Percentiles rank a stretch among this genome's conserved stretches.
phyloP scores from a whole-genome alignment of 2,888 invertebrate genomes.

The Lydus trimaculatus region DNA sequence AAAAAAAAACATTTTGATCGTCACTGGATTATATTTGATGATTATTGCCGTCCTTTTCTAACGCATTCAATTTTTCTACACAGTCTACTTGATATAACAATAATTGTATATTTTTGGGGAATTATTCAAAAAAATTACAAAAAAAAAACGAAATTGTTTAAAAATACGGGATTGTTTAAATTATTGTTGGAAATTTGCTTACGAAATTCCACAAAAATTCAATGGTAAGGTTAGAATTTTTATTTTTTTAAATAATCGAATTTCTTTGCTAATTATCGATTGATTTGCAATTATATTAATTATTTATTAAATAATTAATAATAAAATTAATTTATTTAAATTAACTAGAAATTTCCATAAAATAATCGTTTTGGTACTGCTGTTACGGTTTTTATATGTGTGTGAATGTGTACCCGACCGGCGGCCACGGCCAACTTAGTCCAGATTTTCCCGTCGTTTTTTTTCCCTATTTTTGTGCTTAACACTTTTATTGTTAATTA shows the following conservation, averaged over 20 bases:
- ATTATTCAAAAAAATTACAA: background rate
- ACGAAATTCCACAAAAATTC: background rate
- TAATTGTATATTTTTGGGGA: background rate
- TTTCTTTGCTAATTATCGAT: slow-evolving; percentile 18
- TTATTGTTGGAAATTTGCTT: too few relatives aligned
- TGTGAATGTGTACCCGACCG: too few relatives aligned
- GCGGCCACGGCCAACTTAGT: too few relatives aligned
- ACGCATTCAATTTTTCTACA: background rate
- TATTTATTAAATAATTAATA: too few relatives aligned
- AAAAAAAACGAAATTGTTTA: background rate
- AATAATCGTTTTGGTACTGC: too few relatives aligned
- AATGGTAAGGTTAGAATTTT: slow-evolving; percentile 27
- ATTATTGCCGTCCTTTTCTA: slow-evolving; percentile 1
- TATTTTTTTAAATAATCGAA: background rate
- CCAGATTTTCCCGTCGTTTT: too few relatives aligned
- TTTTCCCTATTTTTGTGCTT: too few relatives aligned
- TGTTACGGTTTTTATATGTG: too few relatives aligned
- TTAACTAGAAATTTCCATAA: too few relatives aligned
- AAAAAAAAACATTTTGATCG: slow-evolving; percentile 5
- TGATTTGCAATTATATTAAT: background rate
- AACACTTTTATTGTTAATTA: too few relatives aligned
- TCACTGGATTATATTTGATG: background rate
- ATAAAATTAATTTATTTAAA: too few relatives aligned
- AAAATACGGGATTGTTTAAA: background rate
- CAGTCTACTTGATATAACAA: background rate